phyloP scores from a whole-genome alignment of 2,888 invertebrate genomes.

The Orthosia cruda region DNA sequence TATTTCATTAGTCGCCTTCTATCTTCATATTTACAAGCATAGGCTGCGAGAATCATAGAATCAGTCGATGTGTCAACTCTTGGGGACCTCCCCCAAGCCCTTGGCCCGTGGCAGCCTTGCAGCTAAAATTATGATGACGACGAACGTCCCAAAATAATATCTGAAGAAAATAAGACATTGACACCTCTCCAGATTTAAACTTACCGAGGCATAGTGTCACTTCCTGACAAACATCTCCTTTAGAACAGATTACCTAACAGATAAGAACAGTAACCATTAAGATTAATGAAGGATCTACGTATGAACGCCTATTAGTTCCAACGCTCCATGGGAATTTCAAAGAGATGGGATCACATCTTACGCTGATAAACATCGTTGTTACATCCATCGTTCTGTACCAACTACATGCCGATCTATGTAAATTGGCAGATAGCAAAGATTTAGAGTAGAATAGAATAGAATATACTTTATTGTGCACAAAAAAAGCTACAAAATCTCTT shows the following conservation, averaged over 20 bases:
- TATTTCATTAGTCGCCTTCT: too few species aligned
- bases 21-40: too few species aligned
- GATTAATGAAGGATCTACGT: slow-evolving; percentile 31
- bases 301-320: slow-evolving; percentile 27
- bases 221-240: slow-evolving; percentile 20
- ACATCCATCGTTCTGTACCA: not conserved
- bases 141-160: not conserved
- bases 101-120: too few species aligned
- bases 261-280: slow-evolving; percentile 29
- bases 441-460: too few species aligned
- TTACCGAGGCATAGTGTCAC: slow-evolving; percentile 22
- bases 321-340: slow-evolving; percentile 20
- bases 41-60: too few species aligned
- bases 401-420: too few species aligned
- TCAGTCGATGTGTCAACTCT: too few species aligned
- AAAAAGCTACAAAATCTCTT: too few species aligned
- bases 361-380: slow-evolving; percentile 14
- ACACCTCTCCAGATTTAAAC: not conserved
- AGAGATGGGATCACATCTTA: slow-evolving; percentile 20
- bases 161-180: not conserved
- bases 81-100: too few species aligned
- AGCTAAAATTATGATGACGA: not conserved
- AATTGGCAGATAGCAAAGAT: not conserved
- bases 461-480: too few species aligned
- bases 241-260: slow-evolving; percentile 19